Percentiles rank a stretch among this genome's conserved stretches.
Evolutionary conservation across 2,113 vertebrate species (phyloP).

Genomic region (Sterrhoptilus dennistouni): DNA sequence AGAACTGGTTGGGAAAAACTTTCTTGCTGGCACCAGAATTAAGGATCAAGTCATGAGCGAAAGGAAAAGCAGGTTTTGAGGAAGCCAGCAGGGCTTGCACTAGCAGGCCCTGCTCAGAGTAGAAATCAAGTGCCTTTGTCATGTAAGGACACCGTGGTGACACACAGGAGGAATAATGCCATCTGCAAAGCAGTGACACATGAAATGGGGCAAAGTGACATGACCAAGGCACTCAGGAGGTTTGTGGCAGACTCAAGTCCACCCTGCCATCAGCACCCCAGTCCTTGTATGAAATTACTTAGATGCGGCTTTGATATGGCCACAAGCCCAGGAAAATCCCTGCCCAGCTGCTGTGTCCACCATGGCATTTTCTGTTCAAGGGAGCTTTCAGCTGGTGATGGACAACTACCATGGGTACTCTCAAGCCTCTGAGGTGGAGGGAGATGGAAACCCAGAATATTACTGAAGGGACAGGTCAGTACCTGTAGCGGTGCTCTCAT

Average conservation of each 20-base stretch:
- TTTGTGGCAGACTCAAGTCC: neutral
- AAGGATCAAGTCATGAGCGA: neutral
- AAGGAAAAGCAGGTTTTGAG: neutral
- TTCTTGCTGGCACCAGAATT: neutral
- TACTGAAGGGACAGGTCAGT: neutral
- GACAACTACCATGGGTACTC: rapidly evolving
- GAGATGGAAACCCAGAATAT: neutral
- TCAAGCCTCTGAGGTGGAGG: neutral
- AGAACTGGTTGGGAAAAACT: neutral
- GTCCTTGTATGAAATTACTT: neutral
- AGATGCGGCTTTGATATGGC: neutral
- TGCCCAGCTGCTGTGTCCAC: neutral
- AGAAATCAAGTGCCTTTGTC: neutral
- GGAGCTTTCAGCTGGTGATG: neutral
- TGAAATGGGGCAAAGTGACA: neutral
- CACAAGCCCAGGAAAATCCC: neutral
- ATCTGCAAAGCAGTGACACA: neutral
- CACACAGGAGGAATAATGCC: neutral
- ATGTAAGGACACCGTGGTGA: neutral
- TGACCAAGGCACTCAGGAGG: neutral
- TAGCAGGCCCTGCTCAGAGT: neutral
- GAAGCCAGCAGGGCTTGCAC: neutral
- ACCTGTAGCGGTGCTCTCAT: neutral
- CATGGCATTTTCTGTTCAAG: neutral
- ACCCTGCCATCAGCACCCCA: neutral